Conservation (phyloP, 1,140 invertebrate species). For the Meloidogyne floridensis region DNA sequence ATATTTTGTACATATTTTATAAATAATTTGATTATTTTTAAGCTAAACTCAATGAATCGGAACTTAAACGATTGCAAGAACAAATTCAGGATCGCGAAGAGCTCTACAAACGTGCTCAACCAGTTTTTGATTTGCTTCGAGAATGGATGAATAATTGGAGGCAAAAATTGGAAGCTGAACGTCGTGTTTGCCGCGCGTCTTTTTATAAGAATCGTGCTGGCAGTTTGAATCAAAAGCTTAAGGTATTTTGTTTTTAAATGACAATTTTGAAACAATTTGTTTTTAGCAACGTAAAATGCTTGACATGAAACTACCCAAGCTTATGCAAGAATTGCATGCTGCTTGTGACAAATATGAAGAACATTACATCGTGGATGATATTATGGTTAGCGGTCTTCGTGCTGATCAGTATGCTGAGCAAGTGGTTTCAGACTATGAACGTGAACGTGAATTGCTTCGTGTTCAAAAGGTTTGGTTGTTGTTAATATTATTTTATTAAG, state of each 20-base stretch:
- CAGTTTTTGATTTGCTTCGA: constrained; percentile 25
- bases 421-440: constrained; percentile 19
- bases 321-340: constrained; percentile 14
- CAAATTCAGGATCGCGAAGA: constrained; percentile 7
- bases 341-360: constrained; percentile 8
- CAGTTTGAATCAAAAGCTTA: constrained; percentile 18
- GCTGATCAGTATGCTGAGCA: constrained; percentile 12
- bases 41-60: neutral
- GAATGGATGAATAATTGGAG: constrained; percentile 35
- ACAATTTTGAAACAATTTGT: neutral
- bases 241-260: constrained; percentile 11
- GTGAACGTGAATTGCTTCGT: constrained; percentile 3
- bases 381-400: constrained; percentile 24
- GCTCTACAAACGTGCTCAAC: constrained; percentile 18
- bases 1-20: neutral
- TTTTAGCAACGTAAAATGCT: constrained; percentile 30
- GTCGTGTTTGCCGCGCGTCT: constrained; percentile 30
- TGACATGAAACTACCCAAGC: constrained; percentile 25
- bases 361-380: neutral
- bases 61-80: constrained; percentile 27
- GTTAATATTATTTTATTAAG: no score
- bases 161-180: constrained; percentile 29
- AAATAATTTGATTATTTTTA: neutral
- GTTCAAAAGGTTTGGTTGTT: constrained; percentile 23
- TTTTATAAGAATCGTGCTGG: constrained; percentile 36